Percentiles rank a stretch among this genome's conserved stretches.
Evolutionary conservation across 2,888 invertebrate genomes (phyloP).

Genomic region (Deroplatys truncata): DNA sequence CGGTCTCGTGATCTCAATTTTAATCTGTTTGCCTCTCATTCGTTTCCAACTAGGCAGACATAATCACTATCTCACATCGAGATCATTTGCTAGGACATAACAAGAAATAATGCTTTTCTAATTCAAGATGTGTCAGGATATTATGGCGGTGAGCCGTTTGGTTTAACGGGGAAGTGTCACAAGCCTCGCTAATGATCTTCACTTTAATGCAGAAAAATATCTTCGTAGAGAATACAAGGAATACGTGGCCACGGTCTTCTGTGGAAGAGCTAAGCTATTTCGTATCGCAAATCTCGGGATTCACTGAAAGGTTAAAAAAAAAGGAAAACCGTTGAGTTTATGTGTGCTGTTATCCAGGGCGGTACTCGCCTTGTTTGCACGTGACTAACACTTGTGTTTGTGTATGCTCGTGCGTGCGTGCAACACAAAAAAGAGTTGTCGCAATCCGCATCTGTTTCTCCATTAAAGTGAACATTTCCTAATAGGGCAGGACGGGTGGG

Average conservation of each 20-base stretch:
- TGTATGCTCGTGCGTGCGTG: not conserved
- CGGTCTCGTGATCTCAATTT: too few species aligned
- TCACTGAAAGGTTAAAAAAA: not conserved
- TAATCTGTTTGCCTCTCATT: not conserved
- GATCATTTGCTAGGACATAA: not conserved
- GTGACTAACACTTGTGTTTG: not conserved
- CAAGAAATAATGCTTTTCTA: not conserved
- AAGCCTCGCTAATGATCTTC: not conserved
- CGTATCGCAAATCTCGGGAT: not conserved
- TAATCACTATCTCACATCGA: not conserved
- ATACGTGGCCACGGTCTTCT: not conserved
- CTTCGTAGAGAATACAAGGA: not conserved
- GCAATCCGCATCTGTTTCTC: not conserved
- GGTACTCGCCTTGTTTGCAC: not conserved
- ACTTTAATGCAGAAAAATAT: not conserved
- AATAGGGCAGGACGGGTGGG: not conserved
- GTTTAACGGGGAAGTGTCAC: not conserved
- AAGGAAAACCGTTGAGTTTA: not conserved
- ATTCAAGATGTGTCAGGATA: not conserved
- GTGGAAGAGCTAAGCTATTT: not conserved
- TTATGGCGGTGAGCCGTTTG: not conserved
- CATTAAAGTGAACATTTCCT: not conserved
- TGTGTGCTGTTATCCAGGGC: not conserved
- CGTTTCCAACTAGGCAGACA: not conserved
- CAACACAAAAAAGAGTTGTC: not conserved